Evolutionary conservation across 2,113 vertebrate species (phyloP).

Genomic region (Neolamprologus cancellatus): DNA sequence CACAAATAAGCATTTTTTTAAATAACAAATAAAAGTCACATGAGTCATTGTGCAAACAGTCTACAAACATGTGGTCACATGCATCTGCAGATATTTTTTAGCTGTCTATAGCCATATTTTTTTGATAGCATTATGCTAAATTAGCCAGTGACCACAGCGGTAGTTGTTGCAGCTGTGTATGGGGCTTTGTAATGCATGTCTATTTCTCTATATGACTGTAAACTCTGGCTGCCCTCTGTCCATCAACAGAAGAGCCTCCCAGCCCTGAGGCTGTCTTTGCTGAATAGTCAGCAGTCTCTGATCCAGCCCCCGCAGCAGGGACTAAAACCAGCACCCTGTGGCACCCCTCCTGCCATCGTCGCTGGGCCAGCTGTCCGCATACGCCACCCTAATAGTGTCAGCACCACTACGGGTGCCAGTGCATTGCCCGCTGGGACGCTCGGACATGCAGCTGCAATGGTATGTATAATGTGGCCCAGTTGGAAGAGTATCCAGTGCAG

Average conservation of each 20-base stretch:
- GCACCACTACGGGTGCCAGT: constrained; percentile 55
- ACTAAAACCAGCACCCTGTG: constrained; percentile 64
- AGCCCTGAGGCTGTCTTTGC: constrained; percentile 80
- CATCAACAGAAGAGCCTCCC: constrained; percentile 83
- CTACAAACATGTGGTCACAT: neutral
- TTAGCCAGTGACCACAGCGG: neutral
- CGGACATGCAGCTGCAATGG: constrained; percentile 74
- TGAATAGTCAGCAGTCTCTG: constrained; percentile 80
- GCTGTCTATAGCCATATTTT: neutral
- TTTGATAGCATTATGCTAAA: neutral
- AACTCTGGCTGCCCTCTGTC: constrained; percentile 19
- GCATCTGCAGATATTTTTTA: neutral
- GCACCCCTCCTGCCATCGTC: constrained; percentile 64
- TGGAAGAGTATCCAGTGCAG: neutral
- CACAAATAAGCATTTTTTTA: neutral
- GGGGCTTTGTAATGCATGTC: neutral
- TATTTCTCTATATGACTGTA: constrained; percentile 13
- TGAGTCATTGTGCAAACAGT: neutral
- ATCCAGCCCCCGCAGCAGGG: constrained; percentile 70
- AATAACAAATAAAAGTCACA: neutral
- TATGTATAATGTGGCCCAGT: constrained; percentile 46
- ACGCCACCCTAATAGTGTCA: constrained; percentile 78
- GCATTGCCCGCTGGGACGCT: constrained; percentile 37
- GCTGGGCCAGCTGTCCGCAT: constrained; percentile 71
- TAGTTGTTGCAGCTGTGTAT: neutral